Evolutionary conservation across 2,888 invertebrate species (phyloP), one percentile per base, ranked within the genome.

Genomic region (Lasioglossum villosulum): DNA sequence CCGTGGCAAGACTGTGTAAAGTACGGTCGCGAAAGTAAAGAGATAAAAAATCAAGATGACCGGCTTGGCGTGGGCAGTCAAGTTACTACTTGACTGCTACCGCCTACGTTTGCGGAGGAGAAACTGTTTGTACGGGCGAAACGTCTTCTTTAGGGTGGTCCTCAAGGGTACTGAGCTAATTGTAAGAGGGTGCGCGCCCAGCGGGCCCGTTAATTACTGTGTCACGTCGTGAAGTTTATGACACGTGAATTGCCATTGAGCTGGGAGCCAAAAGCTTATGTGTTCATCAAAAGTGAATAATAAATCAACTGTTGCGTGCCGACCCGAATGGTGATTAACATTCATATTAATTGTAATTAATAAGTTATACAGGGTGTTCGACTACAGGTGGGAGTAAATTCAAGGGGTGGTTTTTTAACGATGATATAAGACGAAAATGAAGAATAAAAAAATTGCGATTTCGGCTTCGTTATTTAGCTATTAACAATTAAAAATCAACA

Each of bases 91-190:
- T 5, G 63, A 27, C 27, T 16, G 59, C 59, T 14, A 5, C 27
- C 59, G 27, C 59, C 59, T 59, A 59, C 63, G 63, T 63, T 63
- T 30, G 30, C 63, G 16, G 63, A 63, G 63, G 63, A 16, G 63
- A 63, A 63, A 30, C 63, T 63, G 63, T 63, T 63, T 63, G 63
- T 16, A 63, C 63, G 27, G 63, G 30, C 14, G 63, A 16, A 63
- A 30, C 63, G 63, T 63, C 63, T 63, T 30, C 63, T 30, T 63
- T 30, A 30, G 63, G 63, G 63, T 63, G 30, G 63, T 30, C 63
- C 30, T 63, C 63, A 1, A 63, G 63, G 16, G 63, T 63, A 30
- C 63, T 6, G 63, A 63, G 63, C 63, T 63, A 63, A 63, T 63
- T 63, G 63, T 63, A 30, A 63, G 30, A 30, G 63, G 63, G 63